Conservation (phyloP, 2,888 invertebrate genomes). For the Epinotia nisella region DNA sequence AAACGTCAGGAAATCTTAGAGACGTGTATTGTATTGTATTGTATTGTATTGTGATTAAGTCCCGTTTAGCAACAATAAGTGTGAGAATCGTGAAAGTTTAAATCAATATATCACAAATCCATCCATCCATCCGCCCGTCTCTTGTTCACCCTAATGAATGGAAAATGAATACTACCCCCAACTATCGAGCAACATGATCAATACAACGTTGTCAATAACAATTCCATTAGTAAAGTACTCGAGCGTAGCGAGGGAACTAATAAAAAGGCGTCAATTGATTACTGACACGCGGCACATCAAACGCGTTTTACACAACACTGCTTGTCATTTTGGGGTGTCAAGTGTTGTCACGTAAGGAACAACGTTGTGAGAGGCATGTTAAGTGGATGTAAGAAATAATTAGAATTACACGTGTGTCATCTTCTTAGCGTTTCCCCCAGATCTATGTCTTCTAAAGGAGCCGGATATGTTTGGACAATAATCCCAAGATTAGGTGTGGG, state of each 20-base stretch:
- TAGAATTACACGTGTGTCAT: background rate
- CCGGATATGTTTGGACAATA: too few species aligned
- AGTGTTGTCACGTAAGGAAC: slow-evolving; percentile 7
- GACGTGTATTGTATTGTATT: too few species aligned
- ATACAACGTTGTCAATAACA: slow-evolving; percentile 35
- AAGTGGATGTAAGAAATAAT: background rate
- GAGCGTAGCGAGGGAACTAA: slow-evolving; percentile 53
- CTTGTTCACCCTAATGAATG: background rate
- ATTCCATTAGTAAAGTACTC: slow-evolving; percentile 36
- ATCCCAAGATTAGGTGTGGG: too few species aligned
- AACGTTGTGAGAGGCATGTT: slow-evolving; percentile 7
- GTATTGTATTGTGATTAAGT: too few species aligned
- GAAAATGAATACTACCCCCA: background rate
- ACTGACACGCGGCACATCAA: slow-evolving; percentile 55
- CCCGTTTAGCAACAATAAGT: too few species aligned
- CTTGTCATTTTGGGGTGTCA: slow-evolving; percentile 46
- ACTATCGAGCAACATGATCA: slow-evolving; percentile 13
- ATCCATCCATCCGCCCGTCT: too few species aligned
- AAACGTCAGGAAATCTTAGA: too few species aligned
- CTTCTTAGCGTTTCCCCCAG: too few species aligned
- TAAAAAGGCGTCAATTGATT: slow-evolving; percentile 61
- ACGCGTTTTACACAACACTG: slow-evolving; percentile 49
- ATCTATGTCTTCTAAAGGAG: too few species aligned
- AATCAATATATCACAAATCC: too few species aligned
- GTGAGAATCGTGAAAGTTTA: too few species aligned